These are phyloP conservation scores for Nudaria mundana DNA, from an alignment of 2,888 invertebrate species.

Conservation along the genomic window DNA sequence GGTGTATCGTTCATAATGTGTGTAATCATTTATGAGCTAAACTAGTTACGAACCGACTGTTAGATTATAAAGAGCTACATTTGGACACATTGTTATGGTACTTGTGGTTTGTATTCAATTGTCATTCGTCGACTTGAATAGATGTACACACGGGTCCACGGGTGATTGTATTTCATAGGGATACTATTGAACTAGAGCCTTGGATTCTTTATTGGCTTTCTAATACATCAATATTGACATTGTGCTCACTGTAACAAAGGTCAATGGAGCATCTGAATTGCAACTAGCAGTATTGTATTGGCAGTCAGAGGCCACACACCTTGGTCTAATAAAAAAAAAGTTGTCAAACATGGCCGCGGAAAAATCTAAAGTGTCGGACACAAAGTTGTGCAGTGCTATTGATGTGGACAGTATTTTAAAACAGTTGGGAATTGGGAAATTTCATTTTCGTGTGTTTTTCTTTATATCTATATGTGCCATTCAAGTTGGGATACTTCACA, in stretches of 20 bases:
- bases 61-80: no score
- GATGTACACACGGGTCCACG: constrained; percentile 8
- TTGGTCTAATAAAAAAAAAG: not conserved
- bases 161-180: constrained; percentile 23
- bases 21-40: no score
- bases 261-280: constrained; percentile 3
- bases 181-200: constrained; percentile 33
- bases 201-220: constrained; percentile 40
- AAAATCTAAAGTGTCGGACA: constrained; percentile 1
- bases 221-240: constrained; percentile 30
- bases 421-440: constrained; percentile 58
- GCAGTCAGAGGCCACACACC: constrained; percentile 3
- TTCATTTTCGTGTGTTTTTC: constrained; percentile 50
- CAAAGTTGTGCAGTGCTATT: constrained; percentile 31
- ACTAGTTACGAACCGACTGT: not conserved
- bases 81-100: not conserved
- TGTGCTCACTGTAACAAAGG: constrained; percentile 15
- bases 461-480: constrained; percentile 66
- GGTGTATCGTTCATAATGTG: no score
- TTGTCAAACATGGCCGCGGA: constrained; percentile 6
- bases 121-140: not conserved
- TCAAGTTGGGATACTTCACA: constrained; percentile 77
- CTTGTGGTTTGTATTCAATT: no score
- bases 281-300: constrained; percentile 4
- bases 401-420: constrained; percentile 42